Percentiles rank a stretch among this genome's conserved stretches.
Evolutionary conservation across 1,140 invertebrate species (phyloP).

Genomic region (Berghia stephanieae): DNA sequence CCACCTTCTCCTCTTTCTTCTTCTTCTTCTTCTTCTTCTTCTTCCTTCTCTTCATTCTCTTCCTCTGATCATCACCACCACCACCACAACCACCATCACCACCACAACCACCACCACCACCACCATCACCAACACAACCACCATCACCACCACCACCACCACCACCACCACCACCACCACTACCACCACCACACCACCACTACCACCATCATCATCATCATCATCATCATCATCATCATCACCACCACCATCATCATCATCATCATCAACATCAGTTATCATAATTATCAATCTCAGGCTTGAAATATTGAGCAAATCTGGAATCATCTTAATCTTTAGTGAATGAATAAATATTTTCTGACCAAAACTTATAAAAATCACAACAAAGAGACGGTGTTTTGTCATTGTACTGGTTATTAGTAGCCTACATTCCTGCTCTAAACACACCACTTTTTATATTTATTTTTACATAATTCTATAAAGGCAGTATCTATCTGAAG

Average conservation of each 20-base stretch:
- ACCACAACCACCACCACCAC: no score
- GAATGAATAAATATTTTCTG: no score
- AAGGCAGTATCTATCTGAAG: no score
- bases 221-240: conserved; percentile 1
- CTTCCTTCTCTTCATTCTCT: not conserved
- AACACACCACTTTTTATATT: not conserved
- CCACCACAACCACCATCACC: no score
- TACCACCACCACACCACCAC: no score
- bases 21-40: not conserved
- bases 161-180: no score
- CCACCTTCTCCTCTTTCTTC: conserved; percentile 1
- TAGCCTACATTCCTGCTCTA: not conserved
- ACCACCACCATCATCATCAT: conserved; percentile 8
- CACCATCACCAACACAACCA: no score
- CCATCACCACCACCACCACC: no score
- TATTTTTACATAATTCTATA: no score
- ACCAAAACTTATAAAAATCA: no score
- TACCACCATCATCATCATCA: not conserved
- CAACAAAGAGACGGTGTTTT: no score
- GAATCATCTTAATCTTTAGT: not conserved
- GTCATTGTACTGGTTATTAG: not conserved
- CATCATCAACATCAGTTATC: not conserved
- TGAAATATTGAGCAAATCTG: not conserved
- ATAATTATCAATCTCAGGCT: not conserved
- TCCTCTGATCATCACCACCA: no score